Evolutionary conservation across 92 coral and sea anemone genomes (phyloP), one percentile per base, ranked within the genome.

Genomic region (Galaxea fascicularis): DNA sequence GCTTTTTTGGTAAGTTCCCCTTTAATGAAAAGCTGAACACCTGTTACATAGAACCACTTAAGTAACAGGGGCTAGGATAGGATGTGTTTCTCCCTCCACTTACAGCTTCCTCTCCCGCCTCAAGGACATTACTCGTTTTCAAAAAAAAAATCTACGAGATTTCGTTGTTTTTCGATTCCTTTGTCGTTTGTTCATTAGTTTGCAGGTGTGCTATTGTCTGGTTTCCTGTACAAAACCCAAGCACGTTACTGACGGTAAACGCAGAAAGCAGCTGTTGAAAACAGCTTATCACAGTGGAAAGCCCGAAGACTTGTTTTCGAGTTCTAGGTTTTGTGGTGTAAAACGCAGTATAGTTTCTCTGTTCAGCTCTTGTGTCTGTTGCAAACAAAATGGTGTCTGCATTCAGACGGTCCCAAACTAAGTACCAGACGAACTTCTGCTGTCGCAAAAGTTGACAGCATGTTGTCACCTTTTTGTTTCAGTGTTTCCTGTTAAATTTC

Each of bases 161-260:
- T 68, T 39, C 45, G 27, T 31, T 17, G 21, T 68, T 47, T 68
- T 68, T 46, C 44, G 20, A 2, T 22, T 56, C 62, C 24, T 16
- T 56, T 56, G 0, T 16, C 16, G 17, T 6, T 56, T 16, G 22
- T 56, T 21, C 62, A 26, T 27, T 17, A 18, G 25, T 26, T 47
- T 52, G 20, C 77, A 1, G 77, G 77, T 73, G 56, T 1, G 8
- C 25, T 18, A 25, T 73, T 73, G 77, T 73, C 22, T 30, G 49
- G 60, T 45, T 73, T 49, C 30, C 20, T 69, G 16, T 1, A 49
- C 54, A 49, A 9, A 66, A 2, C 24, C 18, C 1, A 65, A 65
- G 1, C 31, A 3, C 12, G 49, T n/a, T 10, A 14, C 4, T 56
- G 24, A 25, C 0, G 15, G 21, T 8, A 22, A 60, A 60, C 30